A percentile compares a stretch with the other conserved stretches of the same genome.
Conservation (phyloP, 2,797 vertebrate species). For the Austrolebias charrua region DNA sequence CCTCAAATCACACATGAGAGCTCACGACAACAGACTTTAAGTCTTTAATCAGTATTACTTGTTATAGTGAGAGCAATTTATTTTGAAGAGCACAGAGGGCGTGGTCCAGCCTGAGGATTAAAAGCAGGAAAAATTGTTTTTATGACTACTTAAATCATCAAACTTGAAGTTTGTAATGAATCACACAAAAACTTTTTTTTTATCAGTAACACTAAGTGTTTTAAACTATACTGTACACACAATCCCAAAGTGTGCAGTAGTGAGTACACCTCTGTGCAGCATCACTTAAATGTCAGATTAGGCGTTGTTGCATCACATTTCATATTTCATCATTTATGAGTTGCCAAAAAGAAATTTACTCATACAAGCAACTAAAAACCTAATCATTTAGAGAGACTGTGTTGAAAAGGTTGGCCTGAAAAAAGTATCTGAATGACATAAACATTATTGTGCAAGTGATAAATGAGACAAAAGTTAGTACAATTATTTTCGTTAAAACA, state of each 20-base stretch:
- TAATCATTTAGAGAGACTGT: neutral
- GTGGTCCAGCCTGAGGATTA: too few relatives aligned
- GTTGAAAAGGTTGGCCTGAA: neutral
- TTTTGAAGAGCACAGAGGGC: too few relatives aligned
- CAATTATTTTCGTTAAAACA: too few relatives aligned
- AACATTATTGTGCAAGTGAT: neutral
- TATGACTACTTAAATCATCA: slow-evolving; percentile 25
- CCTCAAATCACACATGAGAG: slow-evolving; percentile 36
- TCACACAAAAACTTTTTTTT: slow-evolving; percentile 1
- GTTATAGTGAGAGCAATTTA: neutral
- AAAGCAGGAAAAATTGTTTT: too few relatives aligned
- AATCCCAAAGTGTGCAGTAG: neutral
- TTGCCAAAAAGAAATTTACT: neutral
- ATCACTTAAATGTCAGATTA: neutral
- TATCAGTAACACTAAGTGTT: slow-evolving; percentile 1
- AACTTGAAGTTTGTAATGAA: slow-evolving; percentile 7
- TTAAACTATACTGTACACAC: neutral
- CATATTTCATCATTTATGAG: neutral
- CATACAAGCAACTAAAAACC: neutral
- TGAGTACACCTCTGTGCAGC: slow-evolving; percentile 1
- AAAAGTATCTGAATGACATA: neutral
- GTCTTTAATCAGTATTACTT: slow-evolving; percentile 42
- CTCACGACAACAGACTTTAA: slow-evolving; percentile 39
- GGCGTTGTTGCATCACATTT: neutral
- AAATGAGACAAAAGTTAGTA: neutral